phyloP scores from a whole-genome alignment of 2,888 invertebrate species.

The Exocentrus adspersus region DNA sequence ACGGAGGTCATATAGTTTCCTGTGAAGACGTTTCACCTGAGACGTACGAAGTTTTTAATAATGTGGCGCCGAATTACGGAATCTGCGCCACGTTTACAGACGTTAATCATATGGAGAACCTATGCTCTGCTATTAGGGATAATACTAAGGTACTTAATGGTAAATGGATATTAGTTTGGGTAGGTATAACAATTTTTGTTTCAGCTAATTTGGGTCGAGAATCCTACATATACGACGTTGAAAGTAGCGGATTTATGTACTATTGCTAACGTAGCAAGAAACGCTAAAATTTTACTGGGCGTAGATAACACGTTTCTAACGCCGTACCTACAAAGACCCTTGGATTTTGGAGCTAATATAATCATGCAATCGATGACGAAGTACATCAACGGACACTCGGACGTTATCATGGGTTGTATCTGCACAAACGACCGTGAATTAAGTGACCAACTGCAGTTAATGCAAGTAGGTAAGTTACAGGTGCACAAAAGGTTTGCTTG shows the following conservation, averaged over 20 bases:
- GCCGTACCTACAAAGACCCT: conserved; percentile 48
- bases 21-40: conserved; percentile 96
- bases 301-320: conserved; percentile 48
- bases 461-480: conserved; percentile 29
- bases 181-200: conserved; percentile 17
- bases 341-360: conserved; percentile 50
- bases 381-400: conserved; percentile 53
- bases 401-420: conserved; percentile 48
- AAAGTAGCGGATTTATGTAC: conserved; percentile 83
- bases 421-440: conserved; percentile 52
- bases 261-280: conserved; percentile 70
- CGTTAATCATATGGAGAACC: conserved; percentile 72
- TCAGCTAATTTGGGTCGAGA: conserved; percentile 88
- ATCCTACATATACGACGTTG: conserved; percentile 89
- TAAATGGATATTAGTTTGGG: too few species aligned
- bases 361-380: conserved; percentile 50
- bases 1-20: conserved; percentile 90
- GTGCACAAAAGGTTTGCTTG: too few species aligned
- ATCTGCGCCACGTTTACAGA: conserved; percentile 82
- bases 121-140: conserved; percentile 75
- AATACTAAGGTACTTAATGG: conserved; percentile 85
- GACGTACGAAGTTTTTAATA: conserved; percentile 76
- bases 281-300: conserved; percentile 45
- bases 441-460: conserved; percentile 63
- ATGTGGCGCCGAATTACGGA: conserved; percentile 69